Base-by-base conservation (phyloP, 2,797 vertebrate species). In the Ambastaia sidthimunki region DNA sequence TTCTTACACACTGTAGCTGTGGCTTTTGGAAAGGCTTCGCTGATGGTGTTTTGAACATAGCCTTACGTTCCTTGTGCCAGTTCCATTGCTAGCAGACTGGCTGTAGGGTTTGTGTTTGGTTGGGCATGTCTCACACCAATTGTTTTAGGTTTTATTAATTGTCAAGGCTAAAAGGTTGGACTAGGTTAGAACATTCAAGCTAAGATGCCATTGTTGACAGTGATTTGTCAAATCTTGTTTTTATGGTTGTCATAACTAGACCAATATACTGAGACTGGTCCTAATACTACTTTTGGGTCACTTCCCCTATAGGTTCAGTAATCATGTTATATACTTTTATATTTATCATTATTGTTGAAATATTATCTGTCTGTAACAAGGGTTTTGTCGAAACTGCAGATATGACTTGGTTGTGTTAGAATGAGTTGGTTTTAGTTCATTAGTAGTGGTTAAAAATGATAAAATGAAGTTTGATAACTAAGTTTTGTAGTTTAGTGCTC, bases 41-140 rank as follows among this genome's bases (percentile, higher is more conserved):
- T 52, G 57, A 78, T 71, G 28, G 44, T 78, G 44, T 62, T 71
- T 71, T 70, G 55, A 78, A 52, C 71, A 50, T 62, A 78, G 41
- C 48, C 44, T 78, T 71, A 7, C 1, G 7, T 69, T 77, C 15
- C 19, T 19, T 12, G 9, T 15, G 25, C 60, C 23, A 15, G 25
- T 25, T 60, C 4, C 23, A 4, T 25, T 57, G 19, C 55, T 57
- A 21, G 19, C 55, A 57, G n/a, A 23, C 4, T 44, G 37, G 50
- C 52, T 31, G 52, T 9, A 44, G 74, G 50, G 28, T 75, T 66
- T 44, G n/a, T n/a, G 7, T 44, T 44, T 67, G 19, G 15, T 66
- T 9, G n/a, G 23, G 0, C 7, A 7, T 48, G 55, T 11, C 28
- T 55, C 34, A 41, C 9, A 12, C 0, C 31, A 28, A 55, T 13